Conservation (phyloP, 2,888 invertebrate species). For the Neoaliturus tenellus region DNA sequence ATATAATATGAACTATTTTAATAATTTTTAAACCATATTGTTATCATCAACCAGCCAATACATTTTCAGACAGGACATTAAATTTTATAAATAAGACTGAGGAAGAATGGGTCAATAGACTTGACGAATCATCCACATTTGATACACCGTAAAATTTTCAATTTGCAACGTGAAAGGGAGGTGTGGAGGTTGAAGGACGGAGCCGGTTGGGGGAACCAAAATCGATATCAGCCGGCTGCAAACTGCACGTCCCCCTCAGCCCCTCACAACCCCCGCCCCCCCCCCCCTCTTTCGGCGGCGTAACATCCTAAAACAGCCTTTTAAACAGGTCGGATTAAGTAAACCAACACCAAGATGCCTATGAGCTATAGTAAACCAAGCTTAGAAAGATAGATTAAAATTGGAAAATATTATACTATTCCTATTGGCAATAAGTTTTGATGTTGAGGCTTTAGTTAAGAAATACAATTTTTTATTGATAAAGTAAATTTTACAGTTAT, state of each 20-base stretch:
- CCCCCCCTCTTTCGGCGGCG: background rate
- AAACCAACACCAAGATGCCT: background rate
- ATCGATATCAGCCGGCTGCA: constrained; percentile 34
- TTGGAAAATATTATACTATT: too few relatives aligned
- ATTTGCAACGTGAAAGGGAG: constrained; percentile 23
- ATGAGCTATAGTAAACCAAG: too few relatives aligned
- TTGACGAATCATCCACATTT: background rate
- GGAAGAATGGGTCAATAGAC: background rate
- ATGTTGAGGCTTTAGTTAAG: too few relatives aligned
- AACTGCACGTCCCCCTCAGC: constrained; percentile 21
- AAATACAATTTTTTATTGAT: too few relatives aligned
- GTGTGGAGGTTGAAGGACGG: constrained; percentile 19
- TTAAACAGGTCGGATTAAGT: background rate
- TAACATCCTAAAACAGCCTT: background rate
- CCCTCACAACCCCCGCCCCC: background rate
- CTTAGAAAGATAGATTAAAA: too few relatives aligned
- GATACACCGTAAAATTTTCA: constrained; percentile 24
- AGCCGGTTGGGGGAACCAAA: background rate
- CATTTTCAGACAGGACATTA: too few relatives aligned
- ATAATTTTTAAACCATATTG: too few relatives aligned
- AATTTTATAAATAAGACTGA: too few relatives aligned
- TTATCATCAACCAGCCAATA: too few relatives aligned
- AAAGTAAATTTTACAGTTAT: too few relatives aligned
- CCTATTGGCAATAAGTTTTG: too few relatives aligned
- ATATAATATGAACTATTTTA: too few relatives aligned